A percentile compares a stretch with the other conserved stretches of the same genome.
Evolutionary conservation across 2,888 invertebrate genomes (phyloP).

Genomic region (Aporophyla lueneburgensis): DNA sequence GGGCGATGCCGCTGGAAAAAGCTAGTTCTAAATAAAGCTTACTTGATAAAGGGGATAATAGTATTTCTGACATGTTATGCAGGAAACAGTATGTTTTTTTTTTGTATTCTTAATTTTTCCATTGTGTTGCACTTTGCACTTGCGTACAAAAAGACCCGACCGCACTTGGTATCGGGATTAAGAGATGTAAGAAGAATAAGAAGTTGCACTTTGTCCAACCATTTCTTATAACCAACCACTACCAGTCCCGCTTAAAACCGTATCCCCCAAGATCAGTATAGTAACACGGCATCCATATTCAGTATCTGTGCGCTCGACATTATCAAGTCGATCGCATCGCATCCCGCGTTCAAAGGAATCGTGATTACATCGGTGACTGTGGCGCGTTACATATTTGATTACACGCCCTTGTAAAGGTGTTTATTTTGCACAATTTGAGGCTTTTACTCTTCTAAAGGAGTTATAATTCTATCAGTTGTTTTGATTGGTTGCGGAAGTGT

Average conservation of each 20-base stretch:
- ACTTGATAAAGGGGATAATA: too few species aligned
- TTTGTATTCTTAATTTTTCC: background rate
- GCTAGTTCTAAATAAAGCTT: background rate
- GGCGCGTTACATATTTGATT: conserved; percentile 51
- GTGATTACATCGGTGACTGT: conserved; percentile 45
- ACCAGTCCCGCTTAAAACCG: background rate
- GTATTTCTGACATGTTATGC: background rate
- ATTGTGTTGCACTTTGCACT: background rate
- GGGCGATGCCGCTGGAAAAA: too few species aligned
- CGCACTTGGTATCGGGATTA: too few species aligned
- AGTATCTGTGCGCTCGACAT: conserved; percentile 31
- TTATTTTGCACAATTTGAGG: conserved; percentile 13
- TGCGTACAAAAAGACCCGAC: too few species aligned
- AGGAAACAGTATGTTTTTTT: background rate
- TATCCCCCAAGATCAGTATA: conserved; percentile 16
- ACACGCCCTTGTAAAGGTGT: background rate
- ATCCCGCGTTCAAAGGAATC: conserved; percentile 50
- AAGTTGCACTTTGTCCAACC: too few species aligned
- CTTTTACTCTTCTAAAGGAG: conserved; percentile 16
- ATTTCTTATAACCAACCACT: background rate
- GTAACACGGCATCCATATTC: conserved; percentile 56
- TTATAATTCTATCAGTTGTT: conserved; percentile 1
- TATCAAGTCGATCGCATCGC: conserved; percentile 52
- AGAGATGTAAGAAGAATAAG: too few species aligned
- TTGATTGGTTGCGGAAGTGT: conserved; percentile 3